phyloP scores from a whole-genome alignment of 2,113 vertebrate genomes.

The Cacatua alba region DNA sequence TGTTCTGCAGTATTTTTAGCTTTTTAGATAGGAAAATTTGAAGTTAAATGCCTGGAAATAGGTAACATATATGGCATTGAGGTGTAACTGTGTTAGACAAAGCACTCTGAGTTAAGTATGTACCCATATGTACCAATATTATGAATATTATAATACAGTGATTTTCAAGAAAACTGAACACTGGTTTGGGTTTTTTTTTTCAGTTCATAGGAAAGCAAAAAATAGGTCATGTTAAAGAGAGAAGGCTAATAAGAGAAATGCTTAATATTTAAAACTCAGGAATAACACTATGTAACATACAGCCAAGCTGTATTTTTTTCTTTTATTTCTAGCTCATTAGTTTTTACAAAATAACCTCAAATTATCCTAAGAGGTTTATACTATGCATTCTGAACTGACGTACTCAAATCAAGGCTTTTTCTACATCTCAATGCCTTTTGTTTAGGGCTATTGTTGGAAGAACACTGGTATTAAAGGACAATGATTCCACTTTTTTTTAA shows the following conservation, averaged over 20 bases:
- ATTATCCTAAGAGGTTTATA: not conserved
- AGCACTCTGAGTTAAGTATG: not conserved
- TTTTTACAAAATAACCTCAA: not conserved
- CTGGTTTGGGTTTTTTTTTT: not conserved
- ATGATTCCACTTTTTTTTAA: not conserved
- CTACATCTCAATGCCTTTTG: not conserved
- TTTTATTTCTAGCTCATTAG: not conserved
- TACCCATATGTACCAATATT: not conserved
- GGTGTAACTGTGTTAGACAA: not conserved
- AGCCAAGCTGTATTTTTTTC: not conserved
- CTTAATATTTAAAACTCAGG: constrained; percentile 2
- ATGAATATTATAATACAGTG: not conserved
- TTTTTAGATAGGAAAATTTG: not conserved
- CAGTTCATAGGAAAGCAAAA: not conserved
- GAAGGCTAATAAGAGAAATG: not conserved
- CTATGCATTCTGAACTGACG: not conserved
- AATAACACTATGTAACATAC: not conserved
- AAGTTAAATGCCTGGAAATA: not conserved
- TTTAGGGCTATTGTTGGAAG: not conserved
- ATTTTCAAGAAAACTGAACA: not conserved
- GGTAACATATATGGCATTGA: not conserved
- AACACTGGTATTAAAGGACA: not conserved
- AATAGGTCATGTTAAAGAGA: not conserved
- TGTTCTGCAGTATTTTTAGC: not conserved
- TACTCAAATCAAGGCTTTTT: not conserved